Percentiles rank a stretch among this genome's conserved stretches.
phyloP scores from a whole-genome alignment of 64 coral and sea anemone species.

The Montipora efflorescens region DNA sequence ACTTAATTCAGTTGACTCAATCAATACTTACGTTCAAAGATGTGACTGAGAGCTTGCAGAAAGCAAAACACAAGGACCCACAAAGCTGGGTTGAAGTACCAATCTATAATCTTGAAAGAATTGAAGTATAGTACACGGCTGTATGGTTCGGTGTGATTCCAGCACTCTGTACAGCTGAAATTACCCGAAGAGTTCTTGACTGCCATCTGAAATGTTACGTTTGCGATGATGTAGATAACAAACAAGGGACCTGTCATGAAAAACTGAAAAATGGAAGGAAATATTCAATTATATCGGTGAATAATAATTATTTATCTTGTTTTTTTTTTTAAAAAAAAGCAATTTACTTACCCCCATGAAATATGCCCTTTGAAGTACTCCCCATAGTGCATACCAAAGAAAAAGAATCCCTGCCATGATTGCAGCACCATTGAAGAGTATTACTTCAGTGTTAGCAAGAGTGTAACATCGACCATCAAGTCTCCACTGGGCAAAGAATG shows the following conservation, averaged over 20 bases:
- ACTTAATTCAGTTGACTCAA: neutral
- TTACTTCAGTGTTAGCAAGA: constrained; percentile 38
- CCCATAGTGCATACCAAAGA: constrained; percentile 79
- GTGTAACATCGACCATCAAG: constrained; percentile 48
- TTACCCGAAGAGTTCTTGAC: constrained; percentile 48
- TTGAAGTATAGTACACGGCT: constrained; percentile 53
- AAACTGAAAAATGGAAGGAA: constrained; percentile 25
- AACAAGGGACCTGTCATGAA: constrained; percentile 73
- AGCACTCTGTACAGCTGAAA: constrained; percentile 16
- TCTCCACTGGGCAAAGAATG: constrained; percentile 75
- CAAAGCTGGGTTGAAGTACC: constrained; percentile 75
- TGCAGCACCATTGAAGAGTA: constrained; percentile 72
- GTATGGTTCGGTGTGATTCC: constrained; percentile 23
- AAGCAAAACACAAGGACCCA: constrained; percentile 53
- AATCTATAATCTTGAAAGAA: constrained; percentile 54
- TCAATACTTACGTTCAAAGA: constrained; percentile 79
- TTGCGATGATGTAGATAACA: constrained; percentile 70
- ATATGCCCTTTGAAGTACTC: constrained; percentile 30
- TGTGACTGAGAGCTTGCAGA: constrained; percentile 68
- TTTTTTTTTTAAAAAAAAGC: no score
- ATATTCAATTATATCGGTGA: no score
- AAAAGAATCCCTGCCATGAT: neutral
- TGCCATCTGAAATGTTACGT: constrained; percentile 81
- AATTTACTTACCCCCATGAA: constrained; percentile 69
- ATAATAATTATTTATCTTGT: no score